These are phyloP conservation scores for Rhynchophorus ferrugineus DNA, from an alignment of 1,140 invertebrate genomes.

Conservation along the genomic window DNA sequence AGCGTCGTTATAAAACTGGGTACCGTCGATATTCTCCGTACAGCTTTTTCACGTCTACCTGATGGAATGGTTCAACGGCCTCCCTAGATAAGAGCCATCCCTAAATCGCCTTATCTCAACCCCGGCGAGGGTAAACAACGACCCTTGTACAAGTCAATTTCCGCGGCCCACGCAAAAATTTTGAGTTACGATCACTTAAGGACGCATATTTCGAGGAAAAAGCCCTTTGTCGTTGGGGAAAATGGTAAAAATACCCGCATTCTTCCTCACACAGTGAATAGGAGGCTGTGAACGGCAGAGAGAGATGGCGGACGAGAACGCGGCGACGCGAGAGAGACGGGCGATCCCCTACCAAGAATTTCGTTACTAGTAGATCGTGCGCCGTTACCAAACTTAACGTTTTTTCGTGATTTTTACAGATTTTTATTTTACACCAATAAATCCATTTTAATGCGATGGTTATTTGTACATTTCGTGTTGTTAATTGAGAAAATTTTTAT, in stretches of 20 bases:
- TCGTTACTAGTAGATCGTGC: not conserved
- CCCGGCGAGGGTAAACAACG: no score
- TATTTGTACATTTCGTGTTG: no score
- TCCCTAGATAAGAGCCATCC: no score
- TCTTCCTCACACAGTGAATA: conserved; percentile 22
- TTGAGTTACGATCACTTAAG: no score
- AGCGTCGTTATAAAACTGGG: not conserved
- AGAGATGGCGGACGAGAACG: conserved; percentile 9
- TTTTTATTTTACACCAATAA: no score
- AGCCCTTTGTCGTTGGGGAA: conserved; percentile 10
- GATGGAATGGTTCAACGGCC: not conserved
- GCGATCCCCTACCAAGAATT: conserved; percentile 12
- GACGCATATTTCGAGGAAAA: no score
- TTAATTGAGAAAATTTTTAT: no score
- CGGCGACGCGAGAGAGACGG: conserved; percentile 9
- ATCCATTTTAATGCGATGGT: no score
- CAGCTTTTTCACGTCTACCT: not conserved
- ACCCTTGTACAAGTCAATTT: no score
- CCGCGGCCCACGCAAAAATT: no score
- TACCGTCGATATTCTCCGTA: not conserved
- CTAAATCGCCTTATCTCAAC: no score
- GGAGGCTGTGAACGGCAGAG: conserved; percentile 7
- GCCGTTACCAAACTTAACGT: not conserved
- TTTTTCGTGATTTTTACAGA: not conserved
- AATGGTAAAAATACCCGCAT: conserved; percentile 20